Base-by-base conservation (phyloP, 2,113 vertebrate genomes). In the Spermophilus dauricus region DNA sequence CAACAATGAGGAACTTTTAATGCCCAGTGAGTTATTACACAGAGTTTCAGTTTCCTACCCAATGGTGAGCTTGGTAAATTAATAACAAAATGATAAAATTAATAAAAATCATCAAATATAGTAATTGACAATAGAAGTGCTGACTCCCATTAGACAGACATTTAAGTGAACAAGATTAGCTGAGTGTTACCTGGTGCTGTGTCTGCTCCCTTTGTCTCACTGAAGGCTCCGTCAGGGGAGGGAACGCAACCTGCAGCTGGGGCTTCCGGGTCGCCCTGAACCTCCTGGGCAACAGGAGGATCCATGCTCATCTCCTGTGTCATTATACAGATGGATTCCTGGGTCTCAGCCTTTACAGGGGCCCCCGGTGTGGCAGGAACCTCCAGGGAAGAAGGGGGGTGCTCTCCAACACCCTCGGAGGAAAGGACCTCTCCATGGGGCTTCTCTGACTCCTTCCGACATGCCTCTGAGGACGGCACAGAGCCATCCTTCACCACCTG, bases 401-500 rank as follows among this genome's bases (percentile, higher is more conserved):
- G 56, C 72, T 97, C 95, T 56, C 34, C 5, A 39, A 78, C 56
- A 39, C 32, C 65, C 83, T 97, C 94, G 0, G 89, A 73, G 56
- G 88, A 51, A 56, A 73, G 34, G 63, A 94, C 92, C 93, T 97
- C 98, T 51, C n/a, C 28, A 30, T 86, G 95, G 3, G 89, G 58
- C 22, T 83, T 65, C 58, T 97, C 96, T 5, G 77, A 51, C 30
- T 91, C 88, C 84, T 93, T 98, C 78, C 58, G 89, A 89, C 34
- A 34, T 1, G 88, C 80, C 37, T 96, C 95, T 48, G 95, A 28
- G 86, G 95, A n/a, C n/a, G 97, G 92, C 30, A 39, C 2, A 0
- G 98, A 96, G 89, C 75, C 45, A n/a, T 98, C 95, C 70, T 78
- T 96, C 75, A 82, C 91, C 89, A 95, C 92, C 58, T 96, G 97